Conservation (phyloP, 2,113 vertebrate genomes). For the Brachypodius melanocephalos region DNA sequence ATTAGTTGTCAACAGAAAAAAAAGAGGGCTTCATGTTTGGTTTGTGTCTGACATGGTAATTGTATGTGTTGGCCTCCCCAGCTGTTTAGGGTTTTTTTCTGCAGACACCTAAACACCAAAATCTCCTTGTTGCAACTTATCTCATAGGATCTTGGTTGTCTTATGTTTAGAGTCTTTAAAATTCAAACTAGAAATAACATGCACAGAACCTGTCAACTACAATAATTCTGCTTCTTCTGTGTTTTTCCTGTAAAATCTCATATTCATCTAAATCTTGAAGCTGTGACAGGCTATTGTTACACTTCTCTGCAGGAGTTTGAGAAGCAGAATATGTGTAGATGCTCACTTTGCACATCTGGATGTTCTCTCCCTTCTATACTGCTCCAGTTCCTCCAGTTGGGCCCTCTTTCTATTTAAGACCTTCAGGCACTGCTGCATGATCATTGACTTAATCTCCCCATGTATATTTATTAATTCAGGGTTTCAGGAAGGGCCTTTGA, state of each 20-base stretch:
- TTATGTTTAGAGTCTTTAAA: not conserved
- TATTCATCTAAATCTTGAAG: not conserved
- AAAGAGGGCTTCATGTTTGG: not conserved
- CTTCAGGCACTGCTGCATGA: not conserved
- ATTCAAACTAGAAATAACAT: not conserved
- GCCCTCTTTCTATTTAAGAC: not conserved
- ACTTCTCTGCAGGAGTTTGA: not conserved
- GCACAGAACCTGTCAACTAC: not conserved
- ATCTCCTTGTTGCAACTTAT: not conserved
- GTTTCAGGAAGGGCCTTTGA: not conserved
- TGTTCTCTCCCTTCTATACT: not conserved
- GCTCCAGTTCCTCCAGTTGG: not conserved
- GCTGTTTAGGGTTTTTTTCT: not conserved
- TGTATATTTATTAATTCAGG: not conserved
- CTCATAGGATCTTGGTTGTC: not conserved
- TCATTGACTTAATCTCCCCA: not conserved
- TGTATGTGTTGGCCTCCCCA: not conserved
- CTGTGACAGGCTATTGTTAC: not conserved
- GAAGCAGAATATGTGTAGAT: not conserved
- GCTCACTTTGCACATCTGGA: not conserved
- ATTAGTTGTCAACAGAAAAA: not conserved
- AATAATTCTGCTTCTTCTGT: not conserved
- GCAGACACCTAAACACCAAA: not conserved
- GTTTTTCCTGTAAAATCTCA: not conserved
- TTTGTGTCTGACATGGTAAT: not conserved